A percentile compares a stretch with the other conserved stretches of the same genome.
Evolutionary conservation across 2,113 vertebrate genomes (phyloP).

Genomic region (Ictidomys tridecemlineatus): DNA sequence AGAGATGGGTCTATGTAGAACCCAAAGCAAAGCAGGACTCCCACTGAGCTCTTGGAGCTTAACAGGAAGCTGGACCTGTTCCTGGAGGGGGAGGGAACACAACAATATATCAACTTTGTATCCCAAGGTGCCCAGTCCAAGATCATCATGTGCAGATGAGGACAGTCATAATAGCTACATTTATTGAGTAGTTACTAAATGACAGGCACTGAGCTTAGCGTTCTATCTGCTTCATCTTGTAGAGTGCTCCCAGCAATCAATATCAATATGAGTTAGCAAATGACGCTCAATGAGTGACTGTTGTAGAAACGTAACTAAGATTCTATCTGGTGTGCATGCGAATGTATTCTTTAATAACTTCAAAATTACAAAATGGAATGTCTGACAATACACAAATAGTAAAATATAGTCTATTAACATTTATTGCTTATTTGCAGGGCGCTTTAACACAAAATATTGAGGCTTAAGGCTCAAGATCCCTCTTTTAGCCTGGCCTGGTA

Average conservation of each 20-base stretch:
- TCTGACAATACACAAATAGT: not conserved
- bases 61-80: not conserved
- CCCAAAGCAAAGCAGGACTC: not conserved
- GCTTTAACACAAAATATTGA: not conserved
- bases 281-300: not conserved
- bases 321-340: not conserved
- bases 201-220: not conserved
- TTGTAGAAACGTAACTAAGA: not conserved
- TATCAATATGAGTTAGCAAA: not conserved
- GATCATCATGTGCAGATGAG: not conserved
- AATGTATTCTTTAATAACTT: not conserved
- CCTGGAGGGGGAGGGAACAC: not conserved
- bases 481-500: not conserved
- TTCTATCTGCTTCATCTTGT: not conserved
- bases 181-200: not conserved
- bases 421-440: not conserved
- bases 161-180: not conserved
- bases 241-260: not conserved
- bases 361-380: constrained; percentile 33
- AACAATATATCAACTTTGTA: not conserved
- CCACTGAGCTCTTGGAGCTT: not conserved
- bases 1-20: not conserved
- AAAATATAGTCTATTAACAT: not conserved
- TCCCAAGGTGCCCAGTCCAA: not conserved
- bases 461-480: not conserved